Base-by-base conservation (phyloP, 2,888 invertebrate genomes). In the Watsonalla binaria region DNA sequence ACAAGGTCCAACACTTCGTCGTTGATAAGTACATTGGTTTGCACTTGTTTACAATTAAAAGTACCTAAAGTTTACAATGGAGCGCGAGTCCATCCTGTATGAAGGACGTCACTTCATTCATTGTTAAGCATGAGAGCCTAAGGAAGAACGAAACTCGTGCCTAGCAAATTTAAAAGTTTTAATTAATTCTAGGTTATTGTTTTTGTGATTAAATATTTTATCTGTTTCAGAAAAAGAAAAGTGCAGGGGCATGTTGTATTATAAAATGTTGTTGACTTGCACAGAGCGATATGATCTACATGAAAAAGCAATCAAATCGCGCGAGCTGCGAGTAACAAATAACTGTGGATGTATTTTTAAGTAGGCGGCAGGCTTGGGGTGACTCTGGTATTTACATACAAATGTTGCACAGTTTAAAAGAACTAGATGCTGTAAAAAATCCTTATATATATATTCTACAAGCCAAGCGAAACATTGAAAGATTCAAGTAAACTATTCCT, bases 331-430 rank as follows among this genome's bases (percentile, higher is more conserved):
- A 75, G 76, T 80, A 80, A 83, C 82, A 82, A 84, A 85, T 84
- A 85, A 80, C 78, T 64, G 60, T 66, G 65, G 76, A 84, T 88
- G 84, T 87, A 83, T 84, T 86, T 88, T 86, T 86, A 85, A 86
- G 78, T 68, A 82, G 82, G 72, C 74, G 70, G 67, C 68, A 59
- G 65, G 74, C 74, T 72, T 66, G 72, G 76, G 84, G 82, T 75
- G 82, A 71, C 81, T 68, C 65, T 69, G 73, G 68, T 80, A 89
- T 90, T 90, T 83, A 86, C 90, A 90, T 90, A 84, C 80, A 89
- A 90, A 90, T 90, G 89, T 82, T 88, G 88, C 83, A 89, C 88
- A 88, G 87, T 89, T 90, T 90, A 87, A 78, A 72, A 74, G 71
- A 74, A 76, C 72, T 72, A 68, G 68, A 75, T 78, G 75, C 72